Base-by-base conservation (phyloP, 2,797 vertebrate species). In the Cuniculus paca region DNA sequence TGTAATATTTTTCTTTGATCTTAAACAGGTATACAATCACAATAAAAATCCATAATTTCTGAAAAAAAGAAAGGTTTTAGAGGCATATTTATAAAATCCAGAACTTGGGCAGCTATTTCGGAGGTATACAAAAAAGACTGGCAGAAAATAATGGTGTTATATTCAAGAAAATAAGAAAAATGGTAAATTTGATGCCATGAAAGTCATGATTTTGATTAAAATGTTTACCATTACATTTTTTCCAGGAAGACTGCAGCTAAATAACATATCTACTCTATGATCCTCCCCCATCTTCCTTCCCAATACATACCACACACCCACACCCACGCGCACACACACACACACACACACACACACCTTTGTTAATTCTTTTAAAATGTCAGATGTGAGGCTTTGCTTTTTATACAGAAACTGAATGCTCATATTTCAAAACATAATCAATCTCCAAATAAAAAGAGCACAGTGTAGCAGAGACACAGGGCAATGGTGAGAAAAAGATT, bases 171-270 rank as follows among this genome's bases (percentile, higher is more conserved):
- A 70, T 68, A 4, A 19, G 31, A 68, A 28, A 81, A 68, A 75
- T 6, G 80, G 58, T 78, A 82, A 19, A 56, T 24, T 26, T 34
- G 20, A 91, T 83, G 52, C 77, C 68, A 83, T 72, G 7, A 56
- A 91, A 88, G 78, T 83, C 45, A 88, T 31, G 77, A 52, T 82
- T 93, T 75, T 48, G 70, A 48, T 54, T 82, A 83, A 82, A 91
- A 79, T 83, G 20, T 45, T 90, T 86, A 65, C 0, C 5, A 89
- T 19, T 42, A 90, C 48, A 5, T 75, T 86, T 86, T 42, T 19
- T 28, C 58, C 74, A 74, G 17, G 65, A 87, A 87, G 56, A 65
- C 34, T 65, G 63, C n/a, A 65, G 63, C 63, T 65, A 50, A 85
- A 26, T 19, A 93, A 36, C 0, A 75, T 63, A 17, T 10, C 20